Percentiles rank a stretch among this genome's conserved stretches.
Evolutionary conservation across 2,113 vertebrate species (phyloP).

Genomic region (Nycticryphes semicollaris): DNA sequence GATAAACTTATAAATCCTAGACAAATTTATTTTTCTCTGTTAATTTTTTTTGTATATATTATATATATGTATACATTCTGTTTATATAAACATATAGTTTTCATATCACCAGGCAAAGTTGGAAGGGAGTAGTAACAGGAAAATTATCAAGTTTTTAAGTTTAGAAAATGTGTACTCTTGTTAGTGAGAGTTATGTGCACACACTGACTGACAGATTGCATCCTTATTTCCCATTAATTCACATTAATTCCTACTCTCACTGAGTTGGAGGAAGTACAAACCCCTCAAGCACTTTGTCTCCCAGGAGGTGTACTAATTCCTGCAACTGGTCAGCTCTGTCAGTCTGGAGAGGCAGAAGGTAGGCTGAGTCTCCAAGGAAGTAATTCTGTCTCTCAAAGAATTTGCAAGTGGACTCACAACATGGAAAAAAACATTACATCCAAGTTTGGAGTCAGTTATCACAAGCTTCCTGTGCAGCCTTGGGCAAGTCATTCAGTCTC

Average conservation of each 20-base stretch:
- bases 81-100: not conserved
- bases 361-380: not conserved
- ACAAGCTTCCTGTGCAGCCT: not conserved
- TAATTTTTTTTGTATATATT: not conserved
- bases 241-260: conserved; percentile 31
- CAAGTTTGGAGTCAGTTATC: not conserved
- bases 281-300: conserved; percentile 41
- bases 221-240: conserved; percentile 15
- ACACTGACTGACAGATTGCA: not conserved
- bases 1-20: not conserved
- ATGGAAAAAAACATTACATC: not conserved
- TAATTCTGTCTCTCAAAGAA: conserved; percentile 23
- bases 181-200: not conserved
- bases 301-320: not conserved
- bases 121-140: not conserved
- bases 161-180: not conserved
- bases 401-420: not conserved
- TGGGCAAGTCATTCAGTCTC: not conserved
- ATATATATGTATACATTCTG: not conserved
- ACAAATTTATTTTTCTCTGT: not conserved
- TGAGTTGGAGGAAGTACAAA: conserved; percentile 17
- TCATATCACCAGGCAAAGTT: not conserved
- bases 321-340: conserved; percentile 32
- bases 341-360: conserved; percentile 52
- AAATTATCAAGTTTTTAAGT: not conserved